phyloP scores from a whole-genome alignment of 2,888 invertebrate genomes.

The Acronicta aceris region DNA sequence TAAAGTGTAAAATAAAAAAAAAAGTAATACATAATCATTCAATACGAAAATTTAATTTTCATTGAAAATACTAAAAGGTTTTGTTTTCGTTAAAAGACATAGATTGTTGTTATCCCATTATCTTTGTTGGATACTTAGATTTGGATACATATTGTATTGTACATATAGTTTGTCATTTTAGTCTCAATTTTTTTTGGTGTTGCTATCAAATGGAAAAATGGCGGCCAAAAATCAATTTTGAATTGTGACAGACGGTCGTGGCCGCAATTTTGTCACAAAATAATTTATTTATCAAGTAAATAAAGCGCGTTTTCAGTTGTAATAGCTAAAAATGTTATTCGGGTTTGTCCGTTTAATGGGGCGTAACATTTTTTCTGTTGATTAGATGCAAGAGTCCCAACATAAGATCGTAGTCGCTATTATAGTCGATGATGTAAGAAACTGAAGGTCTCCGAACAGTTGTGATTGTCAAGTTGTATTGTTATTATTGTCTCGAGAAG shows the following conservation, averaged over 20 bases:
- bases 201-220: constrained; percentile 65
- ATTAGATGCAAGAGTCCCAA: constrained; percentile 21
- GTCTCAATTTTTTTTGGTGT: too few relatives aligned
- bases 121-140: too few relatives aligned
- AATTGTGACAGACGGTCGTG: constrained; percentile 71
- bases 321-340: constrained; percentile 34
- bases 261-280: constrained; percentile 54
- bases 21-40: too few relatives aligned
- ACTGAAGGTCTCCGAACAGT: constrained; percentile 71
- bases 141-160: too few relatives aligned
- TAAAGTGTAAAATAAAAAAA: too few relatives aligned
- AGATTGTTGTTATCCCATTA: too few relatives aligned
- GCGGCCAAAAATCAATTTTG: constrained; percentile 88
- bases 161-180: too few relatives aligned
- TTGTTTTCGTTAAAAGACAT: too few relatives aligned
- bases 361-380: constrained; percentile 20
- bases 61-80: too few relatives aligned
- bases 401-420: constrained; percentile 60
- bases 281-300: constrained; percentile 63
- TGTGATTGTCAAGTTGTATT: constrained; percentile 69
- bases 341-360: constrained; percentile 17
- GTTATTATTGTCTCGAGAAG: constrained; percentile 65
- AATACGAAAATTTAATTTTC: too few relatives aligned
- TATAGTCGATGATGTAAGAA: constrained; percentile 87
- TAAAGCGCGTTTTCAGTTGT: constrained; percentile 42